phyloP scores from a whole-genome alignment of 1,140 invertebrate genomes.

The Drosophila subpulchrella region DNA sequence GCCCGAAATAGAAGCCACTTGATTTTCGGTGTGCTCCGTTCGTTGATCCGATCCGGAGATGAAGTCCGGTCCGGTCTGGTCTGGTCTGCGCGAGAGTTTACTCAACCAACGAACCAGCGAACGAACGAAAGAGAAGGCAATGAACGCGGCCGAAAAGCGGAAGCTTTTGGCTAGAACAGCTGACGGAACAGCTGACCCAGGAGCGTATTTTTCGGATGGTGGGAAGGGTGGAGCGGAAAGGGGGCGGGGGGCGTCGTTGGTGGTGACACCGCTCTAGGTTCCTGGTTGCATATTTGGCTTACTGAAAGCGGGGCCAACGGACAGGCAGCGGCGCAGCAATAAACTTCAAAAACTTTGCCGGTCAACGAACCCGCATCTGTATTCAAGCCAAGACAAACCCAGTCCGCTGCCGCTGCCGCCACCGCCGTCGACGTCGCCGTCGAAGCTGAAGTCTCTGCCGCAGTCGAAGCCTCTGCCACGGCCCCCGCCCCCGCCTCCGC shows the following conservation, averaged over 20 bases:
- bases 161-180: constrained; percentile 52
- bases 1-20: constrained; percentile 58
- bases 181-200: constrained; percentile 38
- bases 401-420: constrained; percentile 17
- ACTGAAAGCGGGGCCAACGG: constrained; percentile 68
- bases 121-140: constrained; percentile 18
- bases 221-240: not conserved
- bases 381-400: constrained; percentile 55
- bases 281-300: constrained; percentile 79
- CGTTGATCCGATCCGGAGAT: constrained; percentile 36
- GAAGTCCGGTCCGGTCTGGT: constrained; percentile 9
- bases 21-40: constrained; percentile 12
- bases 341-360: constrained; percentile 73
- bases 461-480: constrained; percentile 12
- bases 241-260: not conserved
- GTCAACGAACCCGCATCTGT: constrained; percentile 73
- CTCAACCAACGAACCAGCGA: constrained; percentile 28
- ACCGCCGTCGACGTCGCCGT: not conserved
- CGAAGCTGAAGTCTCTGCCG: constrained; percentile 8
- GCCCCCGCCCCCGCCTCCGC: constrained; percentile 13
- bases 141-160: constrained; percentile 35
- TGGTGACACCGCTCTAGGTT: constrained; percentile 24
- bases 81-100: constrained; percentile 9
- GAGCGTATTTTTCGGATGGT: not conserved
- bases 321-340: constrained; percentile 52